Base-by-base conservation (phyloP, 35 echinoderm and acorn worm species). In the Stichopus chloronotus region DNA sequence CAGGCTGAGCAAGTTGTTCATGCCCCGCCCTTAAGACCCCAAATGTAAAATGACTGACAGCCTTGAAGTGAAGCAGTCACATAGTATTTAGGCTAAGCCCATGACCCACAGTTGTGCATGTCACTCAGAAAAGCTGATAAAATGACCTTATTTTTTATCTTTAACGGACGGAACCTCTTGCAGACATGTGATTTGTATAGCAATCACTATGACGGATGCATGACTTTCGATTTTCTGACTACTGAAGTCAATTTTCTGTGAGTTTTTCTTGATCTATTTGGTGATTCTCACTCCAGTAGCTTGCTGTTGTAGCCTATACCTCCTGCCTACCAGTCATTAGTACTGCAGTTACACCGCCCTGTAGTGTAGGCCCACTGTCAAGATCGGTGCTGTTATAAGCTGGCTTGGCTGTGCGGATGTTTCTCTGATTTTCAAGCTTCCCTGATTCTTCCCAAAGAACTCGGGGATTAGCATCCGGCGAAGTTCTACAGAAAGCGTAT, bases 311-410 rank as follows among this genome's bases (percentile, higher is more conserved):
- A 71, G 65, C 4, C 65, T 71, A 2, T 71, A 71, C 65, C 65
- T 71, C 65, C n/a, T n/a, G n/a, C n/a, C n/a, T n/a, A n/a, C n/a
- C n/a, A 71, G 65, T 71, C 65, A 71, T 71, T 71, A 71, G 65
- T 14, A 71, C 65, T 71, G 4, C 65, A 71, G 65, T 71, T 71
- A 20, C 65, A 71, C 65, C 65, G 11, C 11, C 65, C 11, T 71
- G 65, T 20, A 20, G 65, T 71, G n/a, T 71, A 20, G 65, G 65
- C 65, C 65, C 4, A 71, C 65, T 71, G 4, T 71, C 65, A 1
- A 71, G 65, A 69, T 69, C 63, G 63, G 8, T 9, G 19, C 63
- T 69, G 63, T 69, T 19, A 69, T 69, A 69, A 69, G 63, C 63
- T 69, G 8, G 63, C 63, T 69, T 69, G 8, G 19, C 63, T 69